phyloP scores from a whole-genome alignment of 35 echinoderm and acorn worm genomes.

The Lytechinus pictus region DNA sequence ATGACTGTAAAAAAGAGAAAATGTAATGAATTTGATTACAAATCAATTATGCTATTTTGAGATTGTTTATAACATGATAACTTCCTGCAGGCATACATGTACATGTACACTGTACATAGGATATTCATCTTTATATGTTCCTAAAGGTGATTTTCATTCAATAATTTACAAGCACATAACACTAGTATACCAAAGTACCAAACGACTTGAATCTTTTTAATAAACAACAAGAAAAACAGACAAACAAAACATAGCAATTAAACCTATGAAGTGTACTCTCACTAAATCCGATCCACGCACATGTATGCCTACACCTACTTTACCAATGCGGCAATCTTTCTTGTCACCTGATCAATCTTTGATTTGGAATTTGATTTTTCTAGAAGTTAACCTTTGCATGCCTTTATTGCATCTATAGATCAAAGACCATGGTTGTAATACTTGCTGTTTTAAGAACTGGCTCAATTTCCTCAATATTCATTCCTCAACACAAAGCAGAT shows the following conservation, averaged over 20 bases:
- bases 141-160: not conserved
- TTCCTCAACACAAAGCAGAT: not conserved
- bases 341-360: not conserved
- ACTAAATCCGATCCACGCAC: not conserved
- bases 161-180: no score
- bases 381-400: not conserved
- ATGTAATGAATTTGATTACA: not conserved
- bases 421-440: not conserved
- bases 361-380: not conserved
- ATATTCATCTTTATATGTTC: not conserved
- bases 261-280: no score
- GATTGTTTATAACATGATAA: not conserved
- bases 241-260: not conserved
- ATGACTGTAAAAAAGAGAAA: conserved; percentile 41
- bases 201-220: not conserved
- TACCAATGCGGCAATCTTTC: not conserved
- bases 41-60: not conserved
- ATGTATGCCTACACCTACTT: not conserved
- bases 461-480: not conserved
- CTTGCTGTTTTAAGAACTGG: not conserved
- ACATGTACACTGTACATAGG: not conserved
- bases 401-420: not conserved
- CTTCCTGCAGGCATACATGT: not conserved
- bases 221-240: not conserved
- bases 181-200: no score